phyloP scores from a whole-genome alignment of 2,888 invertebrate species.

The Oligia latruncula region DNA sequence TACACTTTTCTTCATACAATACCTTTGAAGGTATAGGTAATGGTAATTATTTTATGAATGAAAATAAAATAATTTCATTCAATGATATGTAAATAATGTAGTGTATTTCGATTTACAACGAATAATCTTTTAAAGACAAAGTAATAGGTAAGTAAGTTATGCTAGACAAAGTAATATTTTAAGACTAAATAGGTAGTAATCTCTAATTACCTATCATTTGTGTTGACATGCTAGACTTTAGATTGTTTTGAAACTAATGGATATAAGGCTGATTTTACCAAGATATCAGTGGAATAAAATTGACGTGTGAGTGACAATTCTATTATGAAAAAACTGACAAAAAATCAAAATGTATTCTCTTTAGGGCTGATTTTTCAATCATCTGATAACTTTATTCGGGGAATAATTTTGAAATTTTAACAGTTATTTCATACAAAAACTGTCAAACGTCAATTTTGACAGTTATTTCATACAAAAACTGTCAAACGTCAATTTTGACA shows the following conservation, averaged over 20 bases:
- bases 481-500: no score
- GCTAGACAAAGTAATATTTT: constrained; percentile 25
- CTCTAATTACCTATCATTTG: background rate
- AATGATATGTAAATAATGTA: constrained; percentile 11
- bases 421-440: no score
- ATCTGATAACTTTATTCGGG: no score
- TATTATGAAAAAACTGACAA: background rate
- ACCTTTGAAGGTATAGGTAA: no score
- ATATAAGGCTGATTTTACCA: background rate
- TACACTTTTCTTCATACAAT: background rate
- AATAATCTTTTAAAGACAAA: constrained; percentile 6
- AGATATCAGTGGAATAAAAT: background rate
- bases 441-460: no score
- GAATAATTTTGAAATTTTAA: no score
- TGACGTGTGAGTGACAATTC: background rate
- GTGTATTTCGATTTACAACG: background rate
- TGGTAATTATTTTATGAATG: no score
- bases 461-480: no score
- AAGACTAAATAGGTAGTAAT: constrained; percentile 8
- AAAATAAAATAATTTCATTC: no score
- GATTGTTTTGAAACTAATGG: background rate
- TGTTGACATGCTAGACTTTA: constrained; percentile 26
- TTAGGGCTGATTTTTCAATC: no score
- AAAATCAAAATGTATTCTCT: background rate
- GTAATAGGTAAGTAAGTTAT: background rate